phyloP scores from a whole-genome alignment of 2,113 vertebrate genomes.

The Dascyllus trimaculatus region DNA sequence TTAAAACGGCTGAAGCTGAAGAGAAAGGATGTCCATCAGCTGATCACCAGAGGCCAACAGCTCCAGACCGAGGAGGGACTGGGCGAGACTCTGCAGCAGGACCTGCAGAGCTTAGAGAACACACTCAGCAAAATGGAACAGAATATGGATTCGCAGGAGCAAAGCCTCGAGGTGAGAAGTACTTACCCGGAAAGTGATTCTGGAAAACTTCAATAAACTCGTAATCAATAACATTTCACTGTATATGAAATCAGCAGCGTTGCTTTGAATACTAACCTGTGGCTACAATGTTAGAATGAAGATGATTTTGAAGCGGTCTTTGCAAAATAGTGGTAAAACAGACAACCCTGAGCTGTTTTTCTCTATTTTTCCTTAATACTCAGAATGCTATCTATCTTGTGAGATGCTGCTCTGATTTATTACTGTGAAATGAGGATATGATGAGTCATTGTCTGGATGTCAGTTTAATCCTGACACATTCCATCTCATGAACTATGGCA shows the following conservation, averaged over 20 bases:
- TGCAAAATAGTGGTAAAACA: too few species aligned
- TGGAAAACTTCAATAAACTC: neutral
- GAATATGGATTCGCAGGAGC: slow-evolving; percentile 90
- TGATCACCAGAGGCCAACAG: slow-evolving; percentile 87
- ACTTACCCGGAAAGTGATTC: neutral
- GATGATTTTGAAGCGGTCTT: too few species aligned
- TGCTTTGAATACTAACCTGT: too few species aligned
- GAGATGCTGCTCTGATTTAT: neutral
- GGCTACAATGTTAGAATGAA: too few species aligned
- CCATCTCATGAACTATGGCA: neutral
- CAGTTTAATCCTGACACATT: neutral
- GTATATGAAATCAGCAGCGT: neutral
- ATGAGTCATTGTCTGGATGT: neutral
- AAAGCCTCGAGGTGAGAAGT: slow-evolving; percentile 89
- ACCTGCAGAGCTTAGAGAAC: slow-evolving; percentile 89
- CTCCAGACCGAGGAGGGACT: slow-evolving; percentile 87
- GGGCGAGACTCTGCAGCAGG: slow-evolving; percentile 86
- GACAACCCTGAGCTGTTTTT: too few species aligned
- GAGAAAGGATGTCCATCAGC: slow-evolving; percentile 90
- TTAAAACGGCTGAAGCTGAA: slow-evolving; percentile 89
- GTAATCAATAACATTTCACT: neutral
- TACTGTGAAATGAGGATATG: neutral
- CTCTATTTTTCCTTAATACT: neutral
- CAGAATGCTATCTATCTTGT: fast-evolving
- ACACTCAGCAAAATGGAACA: slow-evolving; percentile 90